These are phyloP conservation scores for Oscheius sp. DNA, from an alignment of 2,888 invertebrate genomes.

Conservation along the genomic window DNA sequence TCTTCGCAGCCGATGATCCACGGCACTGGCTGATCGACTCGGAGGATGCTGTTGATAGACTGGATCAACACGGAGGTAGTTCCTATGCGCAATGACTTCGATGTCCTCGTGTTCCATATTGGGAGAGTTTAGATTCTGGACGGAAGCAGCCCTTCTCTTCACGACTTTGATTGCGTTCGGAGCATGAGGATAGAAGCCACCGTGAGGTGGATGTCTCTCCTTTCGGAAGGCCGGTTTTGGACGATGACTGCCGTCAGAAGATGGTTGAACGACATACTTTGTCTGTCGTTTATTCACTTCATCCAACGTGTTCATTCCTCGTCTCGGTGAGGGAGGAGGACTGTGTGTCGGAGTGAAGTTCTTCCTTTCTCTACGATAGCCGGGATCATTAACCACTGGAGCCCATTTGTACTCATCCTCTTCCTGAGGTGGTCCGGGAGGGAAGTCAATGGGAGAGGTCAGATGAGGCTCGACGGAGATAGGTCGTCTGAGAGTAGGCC, in stretches of 20 bases:
- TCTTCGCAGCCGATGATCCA: conserved; percentile 32
- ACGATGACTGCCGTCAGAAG: conserved; percentile 70
- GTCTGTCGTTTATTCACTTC: conserved; percentile 68
- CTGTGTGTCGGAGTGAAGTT: conserved; percentile 72
- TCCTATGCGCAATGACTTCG: conserved; percentile 62
- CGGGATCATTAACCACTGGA: conserved; percentile 69
- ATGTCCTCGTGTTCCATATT: conserved; percentile 46
- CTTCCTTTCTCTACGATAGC: conserved; percentile 70
- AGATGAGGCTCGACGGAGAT: conserved; percentile 59
- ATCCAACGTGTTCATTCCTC: conserved; percentile 63
- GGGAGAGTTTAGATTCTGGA: conserved; percentile 44
- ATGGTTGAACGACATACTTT: conserved; percentile 63
- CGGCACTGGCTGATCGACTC: conserved; percentile 29
- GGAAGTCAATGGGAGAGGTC: conserved; percentile 49
- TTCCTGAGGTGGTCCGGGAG: conserved; percentile 49
- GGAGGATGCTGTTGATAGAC: conserved; percentile 18
- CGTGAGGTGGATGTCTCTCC: conserved; percentile 63
- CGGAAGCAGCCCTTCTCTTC: conserved; percentile 53
- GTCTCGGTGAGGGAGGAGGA: conserved; percentile 64
- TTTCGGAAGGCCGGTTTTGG: conserved; percentile 69
- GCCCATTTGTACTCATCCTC: conserved; percentile 69
- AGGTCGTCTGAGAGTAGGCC: conserved; percentile 58
- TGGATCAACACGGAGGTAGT: conserved; percentile 57
- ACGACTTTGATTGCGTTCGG: conserved; percentile 70
- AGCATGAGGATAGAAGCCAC: conserved; percentile 72